Conservation (phyloP, 2,888 invertebrate species). For the Drosophila anceps region DNA sequence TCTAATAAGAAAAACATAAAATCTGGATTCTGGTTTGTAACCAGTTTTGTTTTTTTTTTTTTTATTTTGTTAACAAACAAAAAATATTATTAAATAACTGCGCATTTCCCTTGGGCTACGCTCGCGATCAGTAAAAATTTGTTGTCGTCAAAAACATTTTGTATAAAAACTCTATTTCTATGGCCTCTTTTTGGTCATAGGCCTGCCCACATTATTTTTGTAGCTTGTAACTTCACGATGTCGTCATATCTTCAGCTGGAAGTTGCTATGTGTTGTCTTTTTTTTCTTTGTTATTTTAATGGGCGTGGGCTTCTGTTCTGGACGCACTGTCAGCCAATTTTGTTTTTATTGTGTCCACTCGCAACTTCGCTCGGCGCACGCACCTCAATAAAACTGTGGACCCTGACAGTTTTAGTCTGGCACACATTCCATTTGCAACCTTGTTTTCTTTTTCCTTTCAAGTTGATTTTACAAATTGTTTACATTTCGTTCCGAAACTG, state of each 20-base stretch:
- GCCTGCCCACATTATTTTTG: not conserved
- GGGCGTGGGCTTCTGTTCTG: conserved; percentile 46
- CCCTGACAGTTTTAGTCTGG: conserved; percentile 41
- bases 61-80: not conserved
- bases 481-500: conserved; percentile 35
- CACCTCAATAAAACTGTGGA: conserved; percentile 40
- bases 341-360: conserved; percentile 34
- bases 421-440: conserved; percentile 16
- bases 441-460: conserved; percentile 18
- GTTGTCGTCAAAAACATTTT: not conserved
- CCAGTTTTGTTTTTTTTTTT: not conserved
- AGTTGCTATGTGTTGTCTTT: conserved; percentile 34
- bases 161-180: not conserved
- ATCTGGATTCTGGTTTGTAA: not conserved
- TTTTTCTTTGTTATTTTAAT: conserved; percentile 28
- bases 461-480: conserved; percentile 33
- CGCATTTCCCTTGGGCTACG: not conserved
- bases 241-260: conserved; percentile 49
- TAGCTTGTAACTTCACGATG: conserved; percentile 40
- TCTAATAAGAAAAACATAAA: not conserved
- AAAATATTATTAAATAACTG: not conserved
- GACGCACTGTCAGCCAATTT: conserved; percentile 24
- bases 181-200: not conserved
- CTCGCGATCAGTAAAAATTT: not conserved
- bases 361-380: conserved; percentile 26